A percentile compares a stretch with the other conserved stretches of the same genome.
Conservation (phyloP, 2,888 invertebrate species). For the Brenthis daphne region DNA sequence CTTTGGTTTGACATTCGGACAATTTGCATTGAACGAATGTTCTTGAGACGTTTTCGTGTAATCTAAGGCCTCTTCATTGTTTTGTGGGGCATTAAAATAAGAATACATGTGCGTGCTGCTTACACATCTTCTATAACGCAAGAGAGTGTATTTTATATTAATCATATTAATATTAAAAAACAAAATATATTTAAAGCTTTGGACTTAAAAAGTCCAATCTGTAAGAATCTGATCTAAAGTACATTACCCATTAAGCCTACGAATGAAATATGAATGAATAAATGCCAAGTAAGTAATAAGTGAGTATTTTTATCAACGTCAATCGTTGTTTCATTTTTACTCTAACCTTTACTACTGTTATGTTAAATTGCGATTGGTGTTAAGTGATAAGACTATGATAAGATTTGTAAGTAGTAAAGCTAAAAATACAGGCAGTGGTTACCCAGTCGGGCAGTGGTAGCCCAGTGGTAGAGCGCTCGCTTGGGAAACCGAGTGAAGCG, state of each 20-base stretch:
- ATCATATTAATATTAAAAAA: too few relatives aligned
- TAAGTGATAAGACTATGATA: slow-evolving; percentile 23
- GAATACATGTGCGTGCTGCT: slow-evolving; percentile 28
- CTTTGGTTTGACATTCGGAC: slow-evolving; percentile 63
- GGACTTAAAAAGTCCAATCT: too few relatives aligned
- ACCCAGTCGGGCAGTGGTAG: too few relatives aligned
- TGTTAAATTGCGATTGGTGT: slow-evolving; percentile 24
- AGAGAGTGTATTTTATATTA: too few relatives aligned
- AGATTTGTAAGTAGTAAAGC: too few relatives aligned
- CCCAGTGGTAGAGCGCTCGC: too few relatives aligned
- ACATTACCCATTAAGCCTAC: slow-evolving; percentile 3
- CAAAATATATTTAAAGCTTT: too few relatives aligned
- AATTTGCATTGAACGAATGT: slow-evolving; percentile 64
- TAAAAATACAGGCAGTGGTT: too few relatives aligned
- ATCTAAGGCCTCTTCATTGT: slow-evolving; percentile 55
- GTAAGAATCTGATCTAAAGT: too few relatives aligned
- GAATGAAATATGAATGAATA: too few relatives aligned
- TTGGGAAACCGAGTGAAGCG: too few relatives aligned
- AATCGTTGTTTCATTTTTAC: slow-evolving; percentile 29
- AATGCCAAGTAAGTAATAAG: slow-evolving; percentile 13
- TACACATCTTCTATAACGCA: neutral
- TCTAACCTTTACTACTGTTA: slow-evolving; percentile 31
- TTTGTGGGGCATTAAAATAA: slow-evolving; percentile 39
- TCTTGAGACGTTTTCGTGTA: slow-evolving; percentile 54
- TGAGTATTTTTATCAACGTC: slow-evolving; percentile 19